These are phyloP conservation scores for Scaptomyza polygonia DNA, from an alignment of 2,888 invertebrate species.

Conservation along the genomic window DNA sequence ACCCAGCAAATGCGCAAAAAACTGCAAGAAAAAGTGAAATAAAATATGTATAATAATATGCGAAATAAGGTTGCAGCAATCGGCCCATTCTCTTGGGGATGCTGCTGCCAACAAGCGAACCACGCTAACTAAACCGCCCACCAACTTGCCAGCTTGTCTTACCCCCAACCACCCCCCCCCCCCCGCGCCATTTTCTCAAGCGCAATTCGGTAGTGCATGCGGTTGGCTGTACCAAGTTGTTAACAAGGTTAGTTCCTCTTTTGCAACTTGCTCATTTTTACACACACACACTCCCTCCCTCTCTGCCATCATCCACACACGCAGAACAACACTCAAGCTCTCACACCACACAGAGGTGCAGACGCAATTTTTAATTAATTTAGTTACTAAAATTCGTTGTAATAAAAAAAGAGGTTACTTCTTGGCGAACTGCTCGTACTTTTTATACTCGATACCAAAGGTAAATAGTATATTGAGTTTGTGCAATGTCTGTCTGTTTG, in stretches of 20 bases:
- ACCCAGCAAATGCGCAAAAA: conserved; percentile 49
- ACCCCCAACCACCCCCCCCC: conserved; percentile 28
- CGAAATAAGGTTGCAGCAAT: conserved; percentile 61
- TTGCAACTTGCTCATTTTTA: conserved; percentile 56
- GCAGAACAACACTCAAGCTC: conserved; percentile 2
- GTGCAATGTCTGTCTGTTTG: too few relatives aligned
- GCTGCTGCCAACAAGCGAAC: neutral
- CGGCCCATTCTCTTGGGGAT: conserved; percentile 13
- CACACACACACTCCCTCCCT: conserved; percentile 8
- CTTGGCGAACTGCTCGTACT: conserved; percentile 15
- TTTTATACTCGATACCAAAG: too few relatives aligned
- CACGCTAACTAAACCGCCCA: conserved; percentile 34
- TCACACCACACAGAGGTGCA: conserved; percentile 16
- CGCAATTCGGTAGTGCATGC: conserved; percentile 50
- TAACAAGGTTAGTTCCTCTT: conserved; percentile 74
- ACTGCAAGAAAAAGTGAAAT: conserved; percentile 61
- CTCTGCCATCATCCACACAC: conserved; percentile 9
- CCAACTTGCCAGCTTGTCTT: conserved; percentile 41
- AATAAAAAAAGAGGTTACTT: conserved; percentile 35
- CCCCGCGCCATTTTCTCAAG: neutral
- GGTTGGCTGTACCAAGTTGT: conserved; percentile 66
- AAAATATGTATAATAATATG: conserved; percentile 75
- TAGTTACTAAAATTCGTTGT: conserved; percentile 53
- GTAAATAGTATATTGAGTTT: too few relatives aligned
- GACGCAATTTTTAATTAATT: conserved; percentile 69